Evolutionary conservation across 1,140 invertebrate genomes (phyloP), one percentile per base, ranked within the genome.

Genomic region (Colletes gigas): DNA sequence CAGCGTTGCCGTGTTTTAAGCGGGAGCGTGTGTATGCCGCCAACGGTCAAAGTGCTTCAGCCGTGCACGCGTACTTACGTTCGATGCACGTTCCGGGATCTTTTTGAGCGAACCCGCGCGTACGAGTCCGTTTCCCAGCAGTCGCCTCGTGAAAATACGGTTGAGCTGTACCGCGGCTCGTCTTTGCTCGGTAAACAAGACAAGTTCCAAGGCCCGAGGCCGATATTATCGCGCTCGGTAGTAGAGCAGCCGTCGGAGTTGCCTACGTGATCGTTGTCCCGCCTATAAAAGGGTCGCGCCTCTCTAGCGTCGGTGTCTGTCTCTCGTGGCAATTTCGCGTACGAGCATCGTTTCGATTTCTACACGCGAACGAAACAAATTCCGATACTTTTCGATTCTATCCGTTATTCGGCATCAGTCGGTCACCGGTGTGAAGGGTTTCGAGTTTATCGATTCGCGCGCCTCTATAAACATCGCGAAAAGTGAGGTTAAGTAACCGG

Each of bases 241-340:
- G 84, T 89, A 89, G 71, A 84, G 50, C 80, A 65, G 73, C 57
- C 63, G 44, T 47, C 44, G 67, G 54, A 75, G 57, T 78, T 77
- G 89, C 86, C 84, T 92, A 90, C 89, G 90, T 90, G 90, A 86
- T 90, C 83, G 73, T 66, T 71, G 89, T 62, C 84, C 83, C 90
- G 90, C 41, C 50, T 85, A 85, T 85, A 85, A 91, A 91, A 91
- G 86, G 82, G 81, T 76, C 82, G 67, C 78, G 70, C 81, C 78
- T 85, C 85, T 83, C 81, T 79, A 78, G 66, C 71, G 79, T 79
- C 83, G 73, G 82, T 78, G 86, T 82, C 87, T 89, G 90, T 90
- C 52, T 77, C 62, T 74, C 60, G 73, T 60, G 19, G 72, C 54
- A 62, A 82, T 85, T 83, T 83, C 70, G 60, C 62, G 60, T 44